Evolutionary conservation across 2,113 vertebrate genomes (phyloP).

Genomic region (Heterocephalus glaber): DNA sequence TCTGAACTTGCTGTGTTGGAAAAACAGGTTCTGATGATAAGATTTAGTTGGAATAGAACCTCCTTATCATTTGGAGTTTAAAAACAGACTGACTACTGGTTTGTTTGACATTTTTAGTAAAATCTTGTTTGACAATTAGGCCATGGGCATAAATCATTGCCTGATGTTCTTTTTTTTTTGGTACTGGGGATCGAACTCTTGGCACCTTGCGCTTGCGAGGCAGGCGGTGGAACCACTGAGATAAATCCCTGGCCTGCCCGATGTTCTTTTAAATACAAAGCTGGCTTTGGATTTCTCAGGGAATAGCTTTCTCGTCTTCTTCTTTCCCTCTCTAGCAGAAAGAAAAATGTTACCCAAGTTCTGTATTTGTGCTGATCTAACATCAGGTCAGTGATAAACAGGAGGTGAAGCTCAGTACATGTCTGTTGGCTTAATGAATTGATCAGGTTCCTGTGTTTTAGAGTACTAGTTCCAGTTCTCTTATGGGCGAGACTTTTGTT

Average conservation of each 20-base stretch:
- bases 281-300: slow-evolving; percentile 22
- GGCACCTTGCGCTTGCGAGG: too few relatives aligned
- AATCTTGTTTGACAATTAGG: slow-evolving; percentile 42
- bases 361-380: background rate
- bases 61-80: slow-evolving; percentile 56
- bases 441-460: background rate
- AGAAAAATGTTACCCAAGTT: background rate
- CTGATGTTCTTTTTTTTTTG: slow-evolving; percentile 26
- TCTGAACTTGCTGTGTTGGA: background rate
- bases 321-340: background rate
- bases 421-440: background rate
- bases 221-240: too few relatives aligned
- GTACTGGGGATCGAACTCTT: too few relatives aligned
- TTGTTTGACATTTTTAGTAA: slow-evolving; percentile 54
- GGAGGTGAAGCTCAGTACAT: background rate
- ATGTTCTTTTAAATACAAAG: slow-evolving; percentile 17
- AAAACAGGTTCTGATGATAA: background rate
- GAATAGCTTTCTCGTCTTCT: background rate
- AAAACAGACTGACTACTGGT: slow-evolving; percentile 9
- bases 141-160: background rate
- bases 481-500: background rate
- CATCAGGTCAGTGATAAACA: background rate
- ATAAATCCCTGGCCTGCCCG: too few relatives aligned
- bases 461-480: background rate
- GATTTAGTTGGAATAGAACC: slow-evolving; percentile 8